Base-by-base conservation (phyloP, 2,888 invertebrate genomes). In the Tinea pellionella region DNA sequence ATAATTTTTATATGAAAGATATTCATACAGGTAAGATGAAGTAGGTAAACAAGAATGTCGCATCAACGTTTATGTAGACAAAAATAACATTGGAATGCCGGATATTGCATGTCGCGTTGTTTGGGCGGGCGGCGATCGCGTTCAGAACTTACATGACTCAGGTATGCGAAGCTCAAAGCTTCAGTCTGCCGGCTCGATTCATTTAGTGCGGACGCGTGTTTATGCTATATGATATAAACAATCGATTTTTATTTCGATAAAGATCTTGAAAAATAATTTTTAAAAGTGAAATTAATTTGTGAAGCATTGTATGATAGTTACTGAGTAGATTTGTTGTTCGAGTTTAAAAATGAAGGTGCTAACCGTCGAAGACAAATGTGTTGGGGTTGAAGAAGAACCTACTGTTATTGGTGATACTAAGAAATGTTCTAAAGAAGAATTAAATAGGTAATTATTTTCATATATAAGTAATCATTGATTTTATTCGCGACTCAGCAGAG, bases 81-180 rank as follows among this genome's bases (percentile, higher is more conserved):
- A 76, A 78, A 85, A 86, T 84, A 85, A 75, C 75, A 13, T 64
- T 72, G 86, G 86, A 85, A 86, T 86, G 86, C 84, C 85, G 84
- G 86, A 86, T 83, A 77, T 81, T 80, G 80, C 76, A 77, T 69
- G 72, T 70, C 68, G 65, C 62, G 63, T 32, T 57, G 57, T 57
- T 57, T 57, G 57, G 57, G 57, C 57, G 57, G 57, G 57, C 57
- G 57, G 15, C 57, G 32, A n/a, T 55, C 16, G 24, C 2, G 47
- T 18, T 53, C 53, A 24, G 47, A 47, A n/a, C 37, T 37, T 37
- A 47, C 47, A 47, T 47, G 47, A 47, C 47, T 47, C 47, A 53
- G 53, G 53, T 53, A 53, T 53, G 53, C 53, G 18, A 57, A 24
- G 32, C 32, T 8, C 29, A 32, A 32, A 32, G 15, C 19, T 32